These are phyloP conservation scores for Octodonta nipae DNA, from an alignment of 2,888 invertebrate species.

Conservation along the genomic window DNA sequence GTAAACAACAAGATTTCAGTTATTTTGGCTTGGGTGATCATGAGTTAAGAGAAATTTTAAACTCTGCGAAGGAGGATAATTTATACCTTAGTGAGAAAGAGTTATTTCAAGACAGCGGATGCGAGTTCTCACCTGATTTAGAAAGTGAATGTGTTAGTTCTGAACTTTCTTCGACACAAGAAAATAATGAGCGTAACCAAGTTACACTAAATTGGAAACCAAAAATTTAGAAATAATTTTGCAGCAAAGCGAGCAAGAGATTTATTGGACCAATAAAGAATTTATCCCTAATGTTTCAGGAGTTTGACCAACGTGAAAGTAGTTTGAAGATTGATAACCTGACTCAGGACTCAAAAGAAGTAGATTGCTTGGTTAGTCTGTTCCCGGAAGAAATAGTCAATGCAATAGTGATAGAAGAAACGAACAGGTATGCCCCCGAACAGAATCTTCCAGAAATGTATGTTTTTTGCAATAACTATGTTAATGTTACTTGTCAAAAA, in stretches of 20 bases:
- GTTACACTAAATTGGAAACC: not conserved
- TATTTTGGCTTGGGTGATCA: too few relatives aligned
- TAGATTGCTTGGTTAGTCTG: not conserved
- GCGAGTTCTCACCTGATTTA: too few relatives aligned
- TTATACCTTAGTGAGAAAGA: too few relatives aligned
- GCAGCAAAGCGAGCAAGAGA: not conserved
- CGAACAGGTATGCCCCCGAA: too few relatives aligned
- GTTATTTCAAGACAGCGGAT: too few relatives aligned
- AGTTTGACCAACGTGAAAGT: constrained; percentile 1
- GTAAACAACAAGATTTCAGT: too few relatives aligned
- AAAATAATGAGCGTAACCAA: not conserved
- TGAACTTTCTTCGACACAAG: not conserved
- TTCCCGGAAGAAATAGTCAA: not conserved
- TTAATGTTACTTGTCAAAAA: constrained; percentile 8
- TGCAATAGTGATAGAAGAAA: constrained; percentile 6
- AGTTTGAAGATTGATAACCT: constrained; percentile 1
- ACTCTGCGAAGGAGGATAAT: too few relatives aligned
- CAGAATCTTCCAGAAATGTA: constrained; percentile 2
- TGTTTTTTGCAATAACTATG: constrained; percentile 5
- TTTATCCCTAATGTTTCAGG: too few relatives aligned
- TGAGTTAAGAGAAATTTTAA: too few relatives aligned
- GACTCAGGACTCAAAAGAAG: not conserved
- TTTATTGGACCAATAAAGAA: not conserved
- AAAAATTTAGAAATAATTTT: constrained; percentile 1
- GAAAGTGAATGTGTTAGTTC: constrained; percentile 1